Base-by-base conservation (phyloP, 2,797 vertebrate genomes). In the Eulemur rubriventer region DNA sequence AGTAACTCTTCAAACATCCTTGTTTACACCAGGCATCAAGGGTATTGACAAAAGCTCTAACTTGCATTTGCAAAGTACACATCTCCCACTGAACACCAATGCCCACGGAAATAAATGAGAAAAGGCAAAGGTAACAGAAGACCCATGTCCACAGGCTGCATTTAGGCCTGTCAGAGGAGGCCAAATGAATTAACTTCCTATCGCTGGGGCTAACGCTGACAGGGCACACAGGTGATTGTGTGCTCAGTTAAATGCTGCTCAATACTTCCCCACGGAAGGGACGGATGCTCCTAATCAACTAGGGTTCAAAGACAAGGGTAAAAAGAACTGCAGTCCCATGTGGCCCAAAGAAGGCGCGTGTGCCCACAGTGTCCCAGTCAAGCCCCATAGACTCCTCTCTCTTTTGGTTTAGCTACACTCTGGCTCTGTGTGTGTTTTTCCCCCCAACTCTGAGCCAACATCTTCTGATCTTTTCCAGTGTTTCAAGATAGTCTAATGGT, bases 191-290 rank as follows among this genome's bases (percentile, higher is more conserved):
- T 11, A 28, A 75, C 14, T 46, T 65, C 11, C 16, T 8, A 9
- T 73, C 8, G 0, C 12, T 2, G 14, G 33, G 48, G 48, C 24
- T 12, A 1, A 46, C 24, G 7, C 0, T 0, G 20, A 33, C 0
- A 0, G 22, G 26, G 35, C 73, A 59, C 69, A 0, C 0, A 38
- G 30, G 1, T 0, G 2, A 63, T 4, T 8, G 28, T 0, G 6
- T 7, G 63, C n/a, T 87, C 84, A 33, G 10, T 50, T 48, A 9
- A 4, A 11, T 1, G 13, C 20, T 11, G 46, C 12, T 76, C 24
- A 33, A 11, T 22, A 18, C 33, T 33, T 76, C 79, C 26, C 50
- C 20, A 2, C 0, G 12, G 28, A 18, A 26, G 17, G 11, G 12
- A 50, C 4, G 6, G 38, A 1, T 3, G 0, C 7, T 14, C 30